These are phyloP conservation scores for Garrulus glandarius DNA, from an alignment of 2,797 vertebrate species.

Conservation along the genomic window DNA sequence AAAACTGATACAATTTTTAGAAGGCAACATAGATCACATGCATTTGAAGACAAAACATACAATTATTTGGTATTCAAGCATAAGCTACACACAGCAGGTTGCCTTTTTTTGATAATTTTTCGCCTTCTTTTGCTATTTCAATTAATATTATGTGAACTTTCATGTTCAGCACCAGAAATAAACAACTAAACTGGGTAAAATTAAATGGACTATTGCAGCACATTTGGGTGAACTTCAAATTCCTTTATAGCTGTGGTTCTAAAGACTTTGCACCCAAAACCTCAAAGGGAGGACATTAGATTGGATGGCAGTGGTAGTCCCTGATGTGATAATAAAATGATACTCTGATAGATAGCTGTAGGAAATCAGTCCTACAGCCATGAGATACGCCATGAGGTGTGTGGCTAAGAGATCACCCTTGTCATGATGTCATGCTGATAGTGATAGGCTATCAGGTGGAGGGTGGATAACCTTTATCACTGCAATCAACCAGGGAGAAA, in stretches of 20 bases:
- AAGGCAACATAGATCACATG: not conserved
- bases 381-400: not conserved
- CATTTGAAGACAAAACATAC: not conserved
- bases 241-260: not conserved
- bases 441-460: not conserved
- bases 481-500: not conserved
- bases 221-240: not conserved
- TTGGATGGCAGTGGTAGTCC: rapidly evolving
- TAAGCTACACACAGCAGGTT: not conserved
- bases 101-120: not conserved
- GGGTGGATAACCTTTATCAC: not conserved
- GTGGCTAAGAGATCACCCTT: not conserved
- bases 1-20: not conserved
- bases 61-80: not conserved
- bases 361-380: not conserved
- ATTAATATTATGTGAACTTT: not conserved
- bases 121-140: not conserved
- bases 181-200: not conserved
- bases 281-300: not conserved
- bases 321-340: not conserved
- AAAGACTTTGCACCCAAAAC: not conserved
- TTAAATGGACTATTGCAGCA: not conserved
- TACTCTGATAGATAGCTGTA: not conserved
- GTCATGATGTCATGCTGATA: not conserved
- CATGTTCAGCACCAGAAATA: not conserved